Evolutionary conservation across 2,888 invertebrate genomes (phyloP), one percentile per base, ranked within the genome.

Genomic region (Macrophya alboannulata): DNA sequence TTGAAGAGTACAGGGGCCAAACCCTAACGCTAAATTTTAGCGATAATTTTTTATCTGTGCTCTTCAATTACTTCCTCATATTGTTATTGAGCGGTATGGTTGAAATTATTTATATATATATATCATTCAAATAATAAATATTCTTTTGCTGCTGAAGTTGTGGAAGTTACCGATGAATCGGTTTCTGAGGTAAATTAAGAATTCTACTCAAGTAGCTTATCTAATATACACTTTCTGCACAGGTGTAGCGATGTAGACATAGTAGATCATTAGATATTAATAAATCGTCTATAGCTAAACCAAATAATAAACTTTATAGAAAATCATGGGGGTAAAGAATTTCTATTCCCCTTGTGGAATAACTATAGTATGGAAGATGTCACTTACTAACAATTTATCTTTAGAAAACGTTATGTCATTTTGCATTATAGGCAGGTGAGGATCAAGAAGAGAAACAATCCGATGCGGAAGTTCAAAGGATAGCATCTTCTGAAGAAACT

Each of bases 91-190:
- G 48, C 48, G 83, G 15, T 48, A 45, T 40, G 31, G 55, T 79
- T 87, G 62, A 59, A 10, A 43, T 43, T 40, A 15, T 43, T 40
- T 37, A 40, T 62, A 25, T 81, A 62, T 81, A 43, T 62, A 79
- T 43, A 81, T 10, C 43, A 43, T 65, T 82, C 43, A 21, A 83
- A 83, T 68, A 83, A 83, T 68, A 48, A 48, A 65, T 83, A 71
- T 71, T 83, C 31, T 83, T 68, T 82, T 59, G 85, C 85, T 85
- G 87, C 88, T 86, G 84, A 68, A 91, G 90, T 91, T 85, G 91
- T 92, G 88, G 93, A 93, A 88, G 91, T 92, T 86, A 91, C 92
- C 88, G 93, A 93, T 85, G 92, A 92, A 86, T 90, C 90, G 84
- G 91, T 88, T 85, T 89, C 91, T 85, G 91, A 93, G 91, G 93